Percentiles rank a stretch among this genome's conserved stretches.
These are phyloP conservation scores for Megaceryle torquata DNA, from an alignment of 2,113 vertebrate genomes.

Conservation along the genomic window DNA sequence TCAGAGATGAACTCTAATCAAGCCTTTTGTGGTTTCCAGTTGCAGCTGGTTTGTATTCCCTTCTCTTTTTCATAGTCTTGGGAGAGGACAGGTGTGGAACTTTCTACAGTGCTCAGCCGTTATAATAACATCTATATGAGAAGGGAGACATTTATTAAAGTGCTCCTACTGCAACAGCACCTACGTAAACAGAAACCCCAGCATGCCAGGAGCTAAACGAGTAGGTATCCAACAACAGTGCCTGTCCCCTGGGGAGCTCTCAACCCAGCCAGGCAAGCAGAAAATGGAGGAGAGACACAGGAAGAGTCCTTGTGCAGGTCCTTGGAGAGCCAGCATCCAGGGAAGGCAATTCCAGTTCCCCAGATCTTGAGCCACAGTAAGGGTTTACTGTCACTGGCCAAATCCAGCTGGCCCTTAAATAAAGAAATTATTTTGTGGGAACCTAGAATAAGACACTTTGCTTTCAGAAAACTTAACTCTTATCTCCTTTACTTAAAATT, in stretches of 20 bases:
- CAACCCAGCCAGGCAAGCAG: not conserved
- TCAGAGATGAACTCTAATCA: not conserved
- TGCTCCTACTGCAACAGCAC: not conserved
- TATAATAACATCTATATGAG: not conserved
- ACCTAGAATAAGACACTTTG: not conserved
- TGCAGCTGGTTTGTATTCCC: not conserved
- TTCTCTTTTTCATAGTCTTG: not conserved
- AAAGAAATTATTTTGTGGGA: not conserved
- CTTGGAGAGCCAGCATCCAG: not conserved
- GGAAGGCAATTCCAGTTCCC: not conserved
- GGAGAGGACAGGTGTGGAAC: not conserved
- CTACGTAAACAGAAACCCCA: not conserved
- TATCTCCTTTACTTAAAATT: not conserved
- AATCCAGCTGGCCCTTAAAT: not conserved
- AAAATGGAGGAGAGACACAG: not conserved
- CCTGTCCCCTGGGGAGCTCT: not conserved
- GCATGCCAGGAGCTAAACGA: not conserved
- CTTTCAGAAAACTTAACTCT: not conserved
- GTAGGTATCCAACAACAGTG: not conserved
- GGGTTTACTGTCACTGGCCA: not conserved
- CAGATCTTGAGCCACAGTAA: not conserved
- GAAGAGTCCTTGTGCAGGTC: not conserved
- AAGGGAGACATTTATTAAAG: not conserved
- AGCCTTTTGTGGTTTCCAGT: not conserved
- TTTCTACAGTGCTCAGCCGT: not conserved